Evolutionary conservation across 2,888 invertebrate species (phyloP), one percentile per base, ranked within the genome.

Genomic region (Poecilus cupreus): DNA sequence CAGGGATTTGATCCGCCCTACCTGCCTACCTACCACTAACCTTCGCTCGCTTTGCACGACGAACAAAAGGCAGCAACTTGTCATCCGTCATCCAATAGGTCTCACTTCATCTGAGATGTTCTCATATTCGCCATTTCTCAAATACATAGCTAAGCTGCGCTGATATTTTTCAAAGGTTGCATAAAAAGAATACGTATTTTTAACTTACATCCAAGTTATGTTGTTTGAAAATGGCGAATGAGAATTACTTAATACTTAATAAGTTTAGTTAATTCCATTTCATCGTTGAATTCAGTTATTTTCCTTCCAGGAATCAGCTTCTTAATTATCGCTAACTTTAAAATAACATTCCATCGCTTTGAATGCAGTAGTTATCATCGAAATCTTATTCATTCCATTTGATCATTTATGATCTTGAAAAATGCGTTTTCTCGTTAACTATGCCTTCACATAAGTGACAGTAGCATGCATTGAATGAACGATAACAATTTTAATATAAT

Each of bases 401-500:
- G 5, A 32, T 3, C 2, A 20, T 54, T 64, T 68, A 20, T 39
- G 37, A 37, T 37, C 16, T 68, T 51, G 13, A 26, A 60, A 16
- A 8, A n/a, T 75, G 54, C 11, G 54, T 46, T 64, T 78, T 60
- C 68, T 78, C 39, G 37, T 79, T 60, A 80, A 80, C 80, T 80
- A 80, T 80, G 80, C 80, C 80, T 80, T 80, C 80, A 80, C 80
- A 80, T 20, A 80, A 80, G 80, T 80, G 80, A 80, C 43, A 80
- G 54, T 22, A 51, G 80, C 80, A 80, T 80, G 80, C 68, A 24
- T 70, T 80, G 51, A 54, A 80, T 72, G 57, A 72, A 49, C 26
- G 76, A 46, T 51, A 79, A 79, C 46, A 70, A 64, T 77, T 46
- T 78, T 64, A 37, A 72, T 54, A 76, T 70, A 39, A 64, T 64